A percentile compares a stretch with the other conserved stretches of the same genome.
phyloP scores from a whole-genome alignment of 2,113 vertebrate species.

The Datnioides undecimradiatus region DNA sequence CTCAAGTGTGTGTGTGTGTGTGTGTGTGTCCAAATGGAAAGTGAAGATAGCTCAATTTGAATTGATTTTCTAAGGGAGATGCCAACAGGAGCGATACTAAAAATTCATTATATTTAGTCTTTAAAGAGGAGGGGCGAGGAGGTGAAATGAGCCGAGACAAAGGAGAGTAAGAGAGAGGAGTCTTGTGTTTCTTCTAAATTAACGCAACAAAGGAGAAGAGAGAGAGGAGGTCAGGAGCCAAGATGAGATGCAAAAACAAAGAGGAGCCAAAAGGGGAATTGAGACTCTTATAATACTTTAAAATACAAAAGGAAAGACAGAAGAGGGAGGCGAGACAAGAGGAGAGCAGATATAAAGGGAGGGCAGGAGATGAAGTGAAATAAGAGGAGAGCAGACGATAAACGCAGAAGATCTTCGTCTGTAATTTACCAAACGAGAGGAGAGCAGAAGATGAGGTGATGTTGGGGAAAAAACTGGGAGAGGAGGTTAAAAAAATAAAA shows the following conservation, averaged over 20 bases:
- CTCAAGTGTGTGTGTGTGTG: constrained; percentile 36
- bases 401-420: neutral
- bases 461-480: neutral
- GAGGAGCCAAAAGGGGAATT: neutral
- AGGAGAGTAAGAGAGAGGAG: neutral
- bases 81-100: constrained; percentile 44
- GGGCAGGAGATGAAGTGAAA: neutral
- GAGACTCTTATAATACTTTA: neutral
- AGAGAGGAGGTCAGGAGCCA: constrained; percentile 1
- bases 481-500: neutral
- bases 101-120: constrained; percentile 43
- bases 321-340: neutral
- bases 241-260: constrained; percentile 1
- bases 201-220: neutral
- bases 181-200: neutral
- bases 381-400: neutral
- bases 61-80: constrained; percentile 1
- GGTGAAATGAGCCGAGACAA: constrained; percentile 25
- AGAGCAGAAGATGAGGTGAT: neutral
- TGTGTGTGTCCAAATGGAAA: constrained; percentile 29
- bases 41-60: constrained; percentile 30
- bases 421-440: neutral
- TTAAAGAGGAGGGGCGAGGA: constrained; percentile 12
- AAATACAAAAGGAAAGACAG: neutral
- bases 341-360: neutral